Evolutionary conservation across 2,888 invertebrate genomes (phyloP).

Genomic region (Epsilonema sp.): DNA sequence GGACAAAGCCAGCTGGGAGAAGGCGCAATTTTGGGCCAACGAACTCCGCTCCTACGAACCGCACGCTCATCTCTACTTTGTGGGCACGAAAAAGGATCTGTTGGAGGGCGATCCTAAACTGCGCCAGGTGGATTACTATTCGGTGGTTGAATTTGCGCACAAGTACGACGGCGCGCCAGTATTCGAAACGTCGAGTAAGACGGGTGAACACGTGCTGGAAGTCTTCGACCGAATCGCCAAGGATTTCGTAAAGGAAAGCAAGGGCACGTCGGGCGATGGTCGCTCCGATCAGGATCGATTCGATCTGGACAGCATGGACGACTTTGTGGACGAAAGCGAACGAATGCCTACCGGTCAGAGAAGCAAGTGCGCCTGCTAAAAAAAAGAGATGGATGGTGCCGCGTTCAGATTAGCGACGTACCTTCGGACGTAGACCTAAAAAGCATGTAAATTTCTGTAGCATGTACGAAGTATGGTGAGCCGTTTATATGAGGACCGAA

Average conservation of each 20-base stretch:
- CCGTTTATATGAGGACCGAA: too few species aligned
- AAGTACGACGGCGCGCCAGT: slow-evolving; percentile 36
- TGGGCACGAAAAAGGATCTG: slow-evolving; percentile 44
- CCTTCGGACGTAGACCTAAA: too few species aligned
- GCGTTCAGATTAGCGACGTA: too few species aligned
- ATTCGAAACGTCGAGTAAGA: slow-evolving; percentile 46
- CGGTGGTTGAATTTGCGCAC: slow-evolving; percentile 39
- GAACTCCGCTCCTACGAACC: slow-evolving; percentile 45
- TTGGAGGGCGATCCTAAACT: slow-evolving; percentile 32
- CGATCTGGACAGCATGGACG: too few species aligned
- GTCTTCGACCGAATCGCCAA: slow-evolving; percentile 7
- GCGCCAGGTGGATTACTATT: slow-evolving; percentile 38
- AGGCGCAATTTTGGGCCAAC: slow-evolving; percentile 45
- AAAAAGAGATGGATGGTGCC: too few species aligned
- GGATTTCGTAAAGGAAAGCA: slow-evolving; percentile 8
- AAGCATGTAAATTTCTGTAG: too few species aligned
- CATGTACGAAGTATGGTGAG: too few species aligned
- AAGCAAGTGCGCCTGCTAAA: too few species aligned
- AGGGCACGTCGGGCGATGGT: too few species aligned
- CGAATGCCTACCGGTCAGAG: too few species aligned
- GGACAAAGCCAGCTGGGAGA: slow-evolving; percentile 40
- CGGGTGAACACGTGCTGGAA: slow-evolving; percentile 42
- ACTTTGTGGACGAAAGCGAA: too few species aligned
- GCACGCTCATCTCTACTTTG: slow-evolving; percentile 47
- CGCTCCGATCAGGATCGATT: too few species aligned